Evolutionary conservation across 2,888 invertebrate genomes (phyloP), one percentile per base, ranked within the genome.

Genomic region (Drosophila borealis): DNA sequence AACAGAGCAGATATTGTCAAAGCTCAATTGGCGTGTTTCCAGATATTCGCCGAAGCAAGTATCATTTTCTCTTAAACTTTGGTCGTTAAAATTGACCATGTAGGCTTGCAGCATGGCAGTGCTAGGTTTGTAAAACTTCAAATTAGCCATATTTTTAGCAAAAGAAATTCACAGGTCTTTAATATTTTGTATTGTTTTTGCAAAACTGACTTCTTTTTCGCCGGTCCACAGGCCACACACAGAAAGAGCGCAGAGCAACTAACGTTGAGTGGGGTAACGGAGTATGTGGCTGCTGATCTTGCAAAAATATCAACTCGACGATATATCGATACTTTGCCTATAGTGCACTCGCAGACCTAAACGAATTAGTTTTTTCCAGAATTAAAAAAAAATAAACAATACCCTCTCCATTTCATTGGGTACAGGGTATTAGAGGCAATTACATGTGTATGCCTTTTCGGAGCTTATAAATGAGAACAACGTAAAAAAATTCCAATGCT

Each of bases 21-120:
- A 21, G 46, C 9, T 21, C n/a, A 62, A 14, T 44, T 54, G 10
- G 4, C 8, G 37, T 10, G 33, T 54, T 2, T 54, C 11, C 14
- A 44, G 11, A 49, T 66, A 66, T 19, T 29, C 14, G 5, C 17
- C 13, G n/a, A 66, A 54, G 0, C 5, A 4, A 0, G 10, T 13
- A 14, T 37, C 36, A 5, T 55, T 14, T 2, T 1, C 13, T 3
- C 25, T 55, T 6, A 67, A 10, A 17, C 45, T 56, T 4, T 25
- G 9, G 19, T 55, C 45, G 21, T 50, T 63, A 14, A 67, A 63
- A 0, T 29, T n/a, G 0, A 19, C 39, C 9, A 45, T 34, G 5
- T 46, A 56, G 1, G 64, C 39, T 11, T 33, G 9, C 44, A 63
- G 4, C 55, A 67, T 67, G 5, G 10, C 3, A 3, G 11, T 2